A percentile compares a stretch with the other conserved stretches of the same genome.
phyloP scores from a whole-genome alignment of 64 coral and sea anemone species.

The Hydrozoanthus tunicans region DNA sequence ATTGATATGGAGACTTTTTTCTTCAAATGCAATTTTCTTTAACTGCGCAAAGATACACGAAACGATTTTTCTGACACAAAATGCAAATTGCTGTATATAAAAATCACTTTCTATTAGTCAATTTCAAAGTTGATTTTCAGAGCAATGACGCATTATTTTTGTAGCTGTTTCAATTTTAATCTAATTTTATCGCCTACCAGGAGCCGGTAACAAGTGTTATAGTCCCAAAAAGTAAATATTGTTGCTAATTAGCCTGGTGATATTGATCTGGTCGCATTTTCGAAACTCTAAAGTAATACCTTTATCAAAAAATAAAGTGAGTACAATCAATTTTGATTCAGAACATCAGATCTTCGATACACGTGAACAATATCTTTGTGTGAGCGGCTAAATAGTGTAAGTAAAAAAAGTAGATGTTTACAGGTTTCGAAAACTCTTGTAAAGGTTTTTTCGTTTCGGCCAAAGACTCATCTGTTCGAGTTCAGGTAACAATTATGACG shows the following conservation, averaged over 20 bases:
- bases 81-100: too few relatives aligned
- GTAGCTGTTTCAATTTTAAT: not conserved
- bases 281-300: not conserved
- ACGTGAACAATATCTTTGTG: too few relatives aligned
- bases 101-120: not conserved
- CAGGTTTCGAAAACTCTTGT: too few relatives aligned
- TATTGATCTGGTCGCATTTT: not conserved
- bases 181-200: not conserved
- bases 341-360: too few relatives aligned
- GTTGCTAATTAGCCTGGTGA: not conserved
- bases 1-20: too few relatives aligned
- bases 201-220: not conserved
- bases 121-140: not conserved
- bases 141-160: not conserved
- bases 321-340: not conserved
- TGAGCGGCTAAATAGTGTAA: too few relatives aligned
- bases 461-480: too few relatives aligned
- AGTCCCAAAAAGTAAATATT: not conserved
- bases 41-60: not conserved
- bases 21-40: not conserved
- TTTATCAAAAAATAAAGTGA: not conserved
- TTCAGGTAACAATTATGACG: not conserved
- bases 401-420: too few relatives aligned
- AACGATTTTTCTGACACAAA: not conserved
- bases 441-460: too few relatives aligned